Conservation (phyloP, 2,888 invertebrate species). For the Mesopsocus fuscifrons region DNA sequence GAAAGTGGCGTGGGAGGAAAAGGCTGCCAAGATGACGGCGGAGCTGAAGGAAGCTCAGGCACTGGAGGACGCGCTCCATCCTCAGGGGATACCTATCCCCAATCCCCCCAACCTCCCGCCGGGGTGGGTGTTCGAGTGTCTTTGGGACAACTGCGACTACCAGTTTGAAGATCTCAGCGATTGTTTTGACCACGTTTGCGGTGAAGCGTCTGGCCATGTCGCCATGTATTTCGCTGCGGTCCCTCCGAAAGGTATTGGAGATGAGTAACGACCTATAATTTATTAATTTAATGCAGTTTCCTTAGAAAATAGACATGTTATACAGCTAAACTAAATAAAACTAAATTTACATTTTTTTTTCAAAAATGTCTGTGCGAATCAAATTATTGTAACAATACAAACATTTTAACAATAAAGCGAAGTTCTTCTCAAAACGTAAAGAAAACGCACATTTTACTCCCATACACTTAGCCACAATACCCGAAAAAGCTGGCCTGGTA, state of each 20-base stretch:
- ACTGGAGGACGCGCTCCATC: slow-evolving; percentile 23
- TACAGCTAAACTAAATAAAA: no score
- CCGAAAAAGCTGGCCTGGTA: no score
- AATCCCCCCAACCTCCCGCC: slow-evolving; percentile 15
- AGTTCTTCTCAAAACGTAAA: no score
- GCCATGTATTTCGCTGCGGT: slow-evolving; percentile 32
- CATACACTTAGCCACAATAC: no score
- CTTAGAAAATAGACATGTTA: no score
- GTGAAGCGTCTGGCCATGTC: slow-evolving; percentile 60
- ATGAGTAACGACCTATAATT: no score
- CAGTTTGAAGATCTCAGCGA: slow-evolving; percentile 82
- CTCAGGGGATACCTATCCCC: slow-evolving; percentile 22
- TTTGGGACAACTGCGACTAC: slow-evolving; percentile 82
- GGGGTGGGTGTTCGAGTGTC: slow-evolving; percentile 53
- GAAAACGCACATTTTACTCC: no score
- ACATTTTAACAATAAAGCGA: no score
- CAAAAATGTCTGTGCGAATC: neutral
- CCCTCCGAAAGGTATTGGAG: slow-evolving; percentile 22
- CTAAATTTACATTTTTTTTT: slow-evolving; percentile 4
- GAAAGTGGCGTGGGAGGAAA: slow-evolving; percentile 88
- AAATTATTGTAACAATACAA: no score
- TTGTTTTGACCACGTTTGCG: slow-evolving; percentile 76
- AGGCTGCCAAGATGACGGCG: slow-evolving; percentile 75
- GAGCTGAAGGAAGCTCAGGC: slow-evolving; percentile 45
- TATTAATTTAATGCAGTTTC: no score